phyloP scores from a whole-genome alignment of 2,113 vertebrate species.

The western clawed frog (Xenopus tropicalis) region UCB_Xtro_10.0 CM004450.2:43172001-43172500 shows the following conservation, averaged over 20 bases:
- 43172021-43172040: slow-evolving; percentile 41
- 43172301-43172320: slow-evolving; percentile 21
- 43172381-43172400: slow-evolving; percentile 33
- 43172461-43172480: not conserved
- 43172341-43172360: slow-evolving; percentile 26
- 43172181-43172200: slow-evolving; percentile 18
- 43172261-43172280: slow-evolving; percentile 40
- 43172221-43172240: slow-evolving; percentile 41
- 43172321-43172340: slow-evolving; percentile 35
- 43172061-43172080: slow-evolving; percentile 24
- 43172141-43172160: slow-evolving; percentile 43
- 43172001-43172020: slow-evolving; percentile 35
- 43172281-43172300: slow-evolving; percentile 37
- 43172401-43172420: slow-evolving; percentile 3
- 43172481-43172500: slow-evolving; percentile 13
- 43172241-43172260: slow-evolving; percentile 42
- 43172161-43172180: slow-evolving; percentile 38
- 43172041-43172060: slow-evolving; percentile 38
- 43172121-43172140: slow-evolving; percentile 41
- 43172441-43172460: not conserved
- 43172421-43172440: slow-evolving; percentile 27
- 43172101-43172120: slow-evolving; percentile 37
- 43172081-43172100: slow-evolving; percentile 42
- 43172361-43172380: slow-evolving; percentile 41
- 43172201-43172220: slow-evolving; percentile 27